Base-by-base conservation (phyloP, 2,888 invertebrate species). In the Mechanitis messenoides region DNA sequence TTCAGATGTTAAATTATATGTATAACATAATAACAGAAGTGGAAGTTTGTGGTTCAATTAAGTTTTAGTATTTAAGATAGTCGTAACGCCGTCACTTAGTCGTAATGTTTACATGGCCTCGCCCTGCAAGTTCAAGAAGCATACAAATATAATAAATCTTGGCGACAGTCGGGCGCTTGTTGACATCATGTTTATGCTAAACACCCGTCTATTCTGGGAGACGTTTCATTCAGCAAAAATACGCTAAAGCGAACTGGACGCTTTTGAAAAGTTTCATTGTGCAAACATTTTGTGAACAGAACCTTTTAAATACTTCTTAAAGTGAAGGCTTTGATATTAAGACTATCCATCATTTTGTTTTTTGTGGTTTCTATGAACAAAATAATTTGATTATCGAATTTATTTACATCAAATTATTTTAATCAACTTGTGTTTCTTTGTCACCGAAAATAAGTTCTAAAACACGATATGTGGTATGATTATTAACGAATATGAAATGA, bases 171-270 rank as follows among this genome's bases (percentile, higher is more conserved):
- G 31, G 28, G 28, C 50, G 28, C 31, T 50, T 31, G 11, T 50
- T 31, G 50, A 28, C 50, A 31, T 50, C 9, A 50, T 50, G 31
- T 50, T 20, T 50, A 7, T 28, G 47, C 42, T 42, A 28, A 47
- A 47, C 20, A 47, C 47, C 31, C 31, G 6, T 50, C 28, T 50
- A 50, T 31, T 31, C 28, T 20, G 20, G 50, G 50, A 50, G 31
- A 50, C 28, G 31, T 50, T 50, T 50, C 31, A 50, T 50, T 31
- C 31, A 50, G 31, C 50, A 7, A 50, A 50, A 50, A 50, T 31
- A 2, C 28, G 9, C 50, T 42, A 42, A 42, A 42, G n/a, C 50
- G 7, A 31, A 31, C 50, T 50, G 50, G 50, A 47, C 20, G 47
- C 47, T 20, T 31, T 50, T 31, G 31, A 50, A 50, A 50, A 31